Conservation (phyloP, 2,888 invertebrate genomes). For the Caenorhabditis japonica region DNA sequence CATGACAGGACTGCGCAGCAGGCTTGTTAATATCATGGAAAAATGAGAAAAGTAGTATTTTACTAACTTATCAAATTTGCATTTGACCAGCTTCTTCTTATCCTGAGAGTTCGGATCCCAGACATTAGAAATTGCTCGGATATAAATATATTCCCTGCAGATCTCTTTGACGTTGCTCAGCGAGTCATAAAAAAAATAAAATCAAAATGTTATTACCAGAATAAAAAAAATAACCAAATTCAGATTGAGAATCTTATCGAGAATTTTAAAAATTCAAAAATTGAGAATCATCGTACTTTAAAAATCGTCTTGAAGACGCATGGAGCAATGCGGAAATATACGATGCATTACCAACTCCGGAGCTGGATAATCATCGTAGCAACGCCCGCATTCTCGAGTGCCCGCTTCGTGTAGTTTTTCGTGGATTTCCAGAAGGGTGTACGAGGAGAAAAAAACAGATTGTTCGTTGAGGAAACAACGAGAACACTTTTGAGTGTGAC, state of each 20-base stretch:
- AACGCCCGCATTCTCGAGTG: neutral
- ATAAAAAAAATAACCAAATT: neutral
- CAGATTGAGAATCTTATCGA: slow-evolving; percentile 5
- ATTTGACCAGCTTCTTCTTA: too few relatives aligned
- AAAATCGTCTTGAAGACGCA: neutral
- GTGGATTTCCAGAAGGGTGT: slow-evolving; percentile 1
- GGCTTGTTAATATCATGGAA: too few relatives aligned
- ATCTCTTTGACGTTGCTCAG: too few relatives aligned
- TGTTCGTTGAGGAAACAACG: neutral
- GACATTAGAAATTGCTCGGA: too few relatives aligned
- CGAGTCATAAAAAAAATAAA: too few relatives aligned
- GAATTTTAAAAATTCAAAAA: too few relatives aligned
- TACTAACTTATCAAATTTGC: too few relatives aligned
- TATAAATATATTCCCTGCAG: too few relatives aligned
- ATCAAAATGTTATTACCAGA: neutral
- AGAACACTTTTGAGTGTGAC: slow-evolving; percentile 4
- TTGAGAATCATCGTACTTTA: too few relatives aligned
- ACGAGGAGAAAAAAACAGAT: slow-evolving; percentile 4
- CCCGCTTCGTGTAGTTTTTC: slow-evolving; percentile 2
- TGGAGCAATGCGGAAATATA: slow-evolving; percentile 1
- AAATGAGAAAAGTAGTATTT: too few relatives aligned
- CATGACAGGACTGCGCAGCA: too few relatives aligned
- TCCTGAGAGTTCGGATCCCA: too few relatives aligned
- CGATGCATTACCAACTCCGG: slow-evolving; percentile 2
- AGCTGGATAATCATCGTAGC: neutral